phyloP scores from a whole-genome alignment of 2,797 vertebrate species.

The Harpagifer antarcticus region DNA sequence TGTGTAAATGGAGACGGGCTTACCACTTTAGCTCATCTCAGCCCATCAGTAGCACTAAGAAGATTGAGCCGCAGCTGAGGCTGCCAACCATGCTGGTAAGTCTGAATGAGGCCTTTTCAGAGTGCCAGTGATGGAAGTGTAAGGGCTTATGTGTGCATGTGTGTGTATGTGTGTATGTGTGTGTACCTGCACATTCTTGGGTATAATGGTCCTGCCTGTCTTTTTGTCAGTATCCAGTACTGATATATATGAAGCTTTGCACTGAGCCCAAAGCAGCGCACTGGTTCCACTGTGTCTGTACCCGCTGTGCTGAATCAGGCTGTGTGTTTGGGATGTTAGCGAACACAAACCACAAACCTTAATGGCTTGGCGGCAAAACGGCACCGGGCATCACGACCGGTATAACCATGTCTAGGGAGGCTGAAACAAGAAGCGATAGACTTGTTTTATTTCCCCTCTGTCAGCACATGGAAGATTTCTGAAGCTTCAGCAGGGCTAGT shows the following conservation, averaged over 20 bases:
- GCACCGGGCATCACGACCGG: constrained; percentile 38
- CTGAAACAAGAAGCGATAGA: constrained; percentile 56
- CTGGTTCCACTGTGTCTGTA: constrained; percentile 45
- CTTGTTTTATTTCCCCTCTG: constrained; percentile 59
- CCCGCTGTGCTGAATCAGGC: constrained; percentile 47
- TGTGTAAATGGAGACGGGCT: constrained; percentile 70
- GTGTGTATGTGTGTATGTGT: constrained; percentile 37
- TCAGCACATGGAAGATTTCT: constrained; percentile 52
- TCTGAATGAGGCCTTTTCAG: constrained; percentile 80
- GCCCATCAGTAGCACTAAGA: constrained; percentile 72
- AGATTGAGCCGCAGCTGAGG: constrained; percentile 61
- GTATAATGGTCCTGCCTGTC: constrained; percentile 63
- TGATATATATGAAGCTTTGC: constrained; percentile 55
- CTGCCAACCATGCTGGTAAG: constrained; percentile 85
- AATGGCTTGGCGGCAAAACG: constrained; percentile 36
- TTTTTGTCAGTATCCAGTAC: constrained; percentile 55
- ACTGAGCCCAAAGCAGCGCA: constrained; percentile 42
- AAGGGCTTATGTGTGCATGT: constrained; percentile 32
- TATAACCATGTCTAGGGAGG: constrained; percentile 43
- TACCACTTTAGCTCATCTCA: constrained; percentile 73
- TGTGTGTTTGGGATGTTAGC: constrained; percentile 46
- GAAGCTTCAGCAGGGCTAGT: constrained; percentile 56
- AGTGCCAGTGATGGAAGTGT: constrained; percentile 50
- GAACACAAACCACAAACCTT: constrained; percentile 49
- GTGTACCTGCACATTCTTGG: constrained; percentile 52